Base-by-base conservation (phyloP, 2,113 vertebrate genomes). In the Notothenia coriiceps region DNA sequence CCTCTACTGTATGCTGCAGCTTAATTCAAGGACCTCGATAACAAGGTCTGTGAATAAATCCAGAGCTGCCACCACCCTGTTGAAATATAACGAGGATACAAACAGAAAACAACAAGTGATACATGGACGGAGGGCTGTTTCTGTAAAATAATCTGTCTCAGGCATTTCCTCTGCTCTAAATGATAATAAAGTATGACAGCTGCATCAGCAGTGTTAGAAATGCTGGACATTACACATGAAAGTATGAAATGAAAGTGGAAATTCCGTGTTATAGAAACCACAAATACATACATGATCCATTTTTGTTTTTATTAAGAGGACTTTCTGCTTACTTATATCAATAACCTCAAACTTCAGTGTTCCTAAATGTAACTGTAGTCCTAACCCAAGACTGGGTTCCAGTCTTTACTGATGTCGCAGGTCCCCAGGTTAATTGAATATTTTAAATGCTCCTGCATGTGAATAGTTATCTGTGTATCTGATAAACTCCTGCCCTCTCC, bases 11-110 rank as follows among this genome's bases (percentile, higher is more conserved):
- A 40, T 6, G 11, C 47, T 52, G 33, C 22, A 54, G 51, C 49
- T 50, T 18, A 12, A 40, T 40, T 40, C 35, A 1, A 18, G 22
- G 5, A 8, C 67, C 11, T 47, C 47, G 18, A 29, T 25, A 65
- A 52, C 63, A 85, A 33, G 15, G 54, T 52, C 25, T 56, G 49
- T 63, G 40, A 85, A 74, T 62, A 77, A 62, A 66, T 61, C 64
- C 18, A 49, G n/a, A 54, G 57, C 59, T 77, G 72, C 47, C 76
- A 69, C 59, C 65, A 75, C 56, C 76, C 20, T 56, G 50, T 33
- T 74, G 18, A 80, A 54, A 46, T 57, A n/a, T 52, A 11, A n/a
- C 10, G 9, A 66, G 49, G 52, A 80, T 49, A n/a, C 33, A 77
- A 70, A 63, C 50, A 40, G 80, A 83, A 70, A 77, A 25, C 65